Percentiles rank a stretch among this genome's conserved stretches.
Evolutionary conservation across 2,797 vertebrate species (phyloP).

Genomic region (Tolypeutes matacus): DNA sequence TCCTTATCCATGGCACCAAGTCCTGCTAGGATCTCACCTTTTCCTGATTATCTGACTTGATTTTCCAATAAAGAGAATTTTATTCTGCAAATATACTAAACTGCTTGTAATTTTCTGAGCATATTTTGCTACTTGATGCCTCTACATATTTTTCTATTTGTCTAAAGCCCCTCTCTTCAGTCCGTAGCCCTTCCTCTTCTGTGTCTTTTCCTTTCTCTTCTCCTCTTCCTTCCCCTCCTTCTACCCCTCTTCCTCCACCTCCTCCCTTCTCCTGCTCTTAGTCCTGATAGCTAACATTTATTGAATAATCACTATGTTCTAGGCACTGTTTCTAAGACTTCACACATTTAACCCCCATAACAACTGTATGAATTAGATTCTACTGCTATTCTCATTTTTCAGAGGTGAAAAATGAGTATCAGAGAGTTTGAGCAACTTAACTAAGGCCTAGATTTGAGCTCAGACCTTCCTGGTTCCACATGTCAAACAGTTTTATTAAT

Average conservation of each 20-base stretch:
- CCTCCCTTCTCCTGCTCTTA: neutral
- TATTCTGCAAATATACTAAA: neutral
- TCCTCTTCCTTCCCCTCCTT: neutral
- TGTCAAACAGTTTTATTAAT: neutral
- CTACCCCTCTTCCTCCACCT: neutral
- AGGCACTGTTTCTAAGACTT: neutral
- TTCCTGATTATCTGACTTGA: neutral
- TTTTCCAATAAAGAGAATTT: slow-evolving; percentile 16
- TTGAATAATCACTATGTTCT: neutral
- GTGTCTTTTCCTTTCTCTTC: neutral
- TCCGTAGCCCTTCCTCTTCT: neutral
- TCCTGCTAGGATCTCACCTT: neutral
- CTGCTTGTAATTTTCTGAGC: neutral
- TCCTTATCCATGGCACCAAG: neutral
- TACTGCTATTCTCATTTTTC: neutral
- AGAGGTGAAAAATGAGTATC: neutral
- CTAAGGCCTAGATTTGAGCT: neutral
- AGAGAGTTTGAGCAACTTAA: neutral
- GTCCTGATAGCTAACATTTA: neutral
- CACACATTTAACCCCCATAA: neutral
- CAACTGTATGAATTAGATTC: slow-evolving; percentile 4
- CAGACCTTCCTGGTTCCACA: neutral
- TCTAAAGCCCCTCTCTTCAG: neutral
- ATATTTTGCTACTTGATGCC: neutral
- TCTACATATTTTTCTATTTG: neutral